Base-by-base conservation (phyloP, 2,113 vertebrate species). In the Ivindomyrus marchei region DNA sequence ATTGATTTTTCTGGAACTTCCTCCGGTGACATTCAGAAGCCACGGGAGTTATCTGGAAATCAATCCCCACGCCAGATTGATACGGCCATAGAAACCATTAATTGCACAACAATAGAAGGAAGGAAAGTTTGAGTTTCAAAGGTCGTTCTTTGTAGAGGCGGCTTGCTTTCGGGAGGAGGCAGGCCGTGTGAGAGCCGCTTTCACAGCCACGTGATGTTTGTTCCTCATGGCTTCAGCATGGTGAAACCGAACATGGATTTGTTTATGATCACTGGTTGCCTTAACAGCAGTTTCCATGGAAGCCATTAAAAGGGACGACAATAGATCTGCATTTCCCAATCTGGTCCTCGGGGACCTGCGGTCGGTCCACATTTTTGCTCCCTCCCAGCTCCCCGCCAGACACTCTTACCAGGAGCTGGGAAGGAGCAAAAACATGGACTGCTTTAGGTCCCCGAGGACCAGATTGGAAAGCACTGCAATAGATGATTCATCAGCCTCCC, bases 21-120 rank as follows among this genome's bases (percentile, higher is more conserved):
- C 94, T 92, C 92, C 94, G 77, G 94, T 96, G 96, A 96, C 96
- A 96, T 96, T 96, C 95, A 95, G 94, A 94, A 94, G 94, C 93
- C 88, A 91, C 31, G 50, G 89, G 92, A 91, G 94, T 93, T 95
- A 94, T 95, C 93, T 89, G 47, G 88, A 90, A 96, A 96, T 96
- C 96, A 94, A 96, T 96, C 91, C 90, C 91, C 90, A 91, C 92
- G 93, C 93, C 93, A 93, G 94, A 95, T 94, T 95, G 94, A 94
- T 94, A 94, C 92, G 89, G 93, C 93, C 89, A 91, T 93, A 93
- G 93, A 94, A 94, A 36, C 93, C 95, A 95, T 93, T 92, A 95
- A 95, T 95, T 95, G 94, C 70, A 31, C 58, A 88, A 86, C 39
- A 56, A 84, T 83, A 66, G 56, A 88, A 90, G 58, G n/a, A 88